Evolutionary conservation across 2,797 vertebrate genomes (phyloP), one percentile per base, ranked within the genome.

Genomic region (Catamblyrhynchus diadema): DNA sequence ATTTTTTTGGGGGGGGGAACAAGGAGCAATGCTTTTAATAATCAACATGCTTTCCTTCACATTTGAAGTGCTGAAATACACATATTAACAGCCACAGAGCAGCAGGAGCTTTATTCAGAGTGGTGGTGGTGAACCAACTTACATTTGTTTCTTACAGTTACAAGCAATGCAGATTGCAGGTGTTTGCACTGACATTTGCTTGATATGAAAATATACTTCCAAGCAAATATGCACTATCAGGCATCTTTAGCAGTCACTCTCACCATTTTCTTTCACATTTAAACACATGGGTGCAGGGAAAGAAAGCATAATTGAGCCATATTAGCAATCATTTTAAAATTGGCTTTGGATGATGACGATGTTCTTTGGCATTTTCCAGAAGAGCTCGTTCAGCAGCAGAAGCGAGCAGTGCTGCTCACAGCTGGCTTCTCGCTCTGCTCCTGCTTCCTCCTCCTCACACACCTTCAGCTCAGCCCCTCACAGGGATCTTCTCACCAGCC

Each of bases 151-250:
- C 51, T 60, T 73, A 53, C 53, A 89, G 53, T 70, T 93, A 67
- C 12, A 35, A 83, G 88, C 70, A 86, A 61, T 70, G 82, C 21
- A 85, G 95, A 95, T 70, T 81, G 84, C 67, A 79, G 86, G 72
- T 92, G 82, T 92, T 90, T 66, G 25, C 89, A 81, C 37, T 88
- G 86, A 57, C 59, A 71, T 95, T 93, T 96, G 81, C 64, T 81
- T 80, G 62, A 80, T 41, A 47, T n/a, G 80, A 86, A 81, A 89
- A 91, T 39, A 65, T 1, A 66, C 48, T 91, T 86, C 28, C 61
- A 88, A 78, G 81, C 73, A 93, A 81, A 73, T n/a, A 81, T 14
- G 27, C 30, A 61, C 79, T 42, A 61, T 79, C 47, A 86, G 82
- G 30, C 45, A 86, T 90, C 48, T 93, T 62, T 44, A 93, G 47